A percentile compares a stretch with the other conserved stretches of the same genome.
Evolutionary conservation across 2,888 invertebrate genomes (phyloP).

Genomic region (Phengaris alcon): DNA sequence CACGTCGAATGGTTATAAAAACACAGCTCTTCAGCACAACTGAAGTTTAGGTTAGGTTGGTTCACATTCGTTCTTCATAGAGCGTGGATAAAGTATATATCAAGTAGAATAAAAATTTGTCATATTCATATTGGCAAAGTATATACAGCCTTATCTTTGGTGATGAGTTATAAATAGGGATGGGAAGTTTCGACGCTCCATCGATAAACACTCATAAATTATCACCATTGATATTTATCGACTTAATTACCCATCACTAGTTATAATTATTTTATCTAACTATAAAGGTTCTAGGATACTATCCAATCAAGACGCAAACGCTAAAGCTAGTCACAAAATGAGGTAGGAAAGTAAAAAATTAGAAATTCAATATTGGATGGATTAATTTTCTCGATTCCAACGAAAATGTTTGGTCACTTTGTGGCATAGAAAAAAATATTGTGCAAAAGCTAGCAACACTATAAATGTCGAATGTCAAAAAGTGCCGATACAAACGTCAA

Average conservation of each 20-base stretch:
- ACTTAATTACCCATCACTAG: constrained; percentile 19
- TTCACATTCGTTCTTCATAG: not conserved
- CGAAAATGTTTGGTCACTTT: constrained; percentile 25
- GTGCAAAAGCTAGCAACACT: constrained; percentile 23
- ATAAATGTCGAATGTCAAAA: not conserved
- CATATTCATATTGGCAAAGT: constrained; percentile 36
- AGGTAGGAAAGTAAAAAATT: constrained; percentile 71
- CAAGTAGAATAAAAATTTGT: constrained; percentile 26
- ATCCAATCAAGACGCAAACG: constrained; percentile 51
- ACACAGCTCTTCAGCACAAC: not conserved
- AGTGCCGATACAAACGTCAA: not conserved
- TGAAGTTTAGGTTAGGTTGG: not conserved
- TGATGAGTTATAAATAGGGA: constrained; percentile 43
- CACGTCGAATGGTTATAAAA: not conserved
- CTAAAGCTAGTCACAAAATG: constrained; percentile 68
- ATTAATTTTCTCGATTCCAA: constrained; percentile 41
- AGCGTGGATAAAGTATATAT: not conserved
- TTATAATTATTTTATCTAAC: constrained; percentile 50
- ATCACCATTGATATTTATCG: constrained; percentile 28
- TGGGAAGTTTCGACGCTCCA: constrained; percentile 24
- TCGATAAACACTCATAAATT: constrained; percentile 38
- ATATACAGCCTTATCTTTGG: constrained; percentile 73
- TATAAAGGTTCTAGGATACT: constrained; percentile 43
- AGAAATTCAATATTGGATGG: constrained; percentile 56
- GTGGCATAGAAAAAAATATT: not conserved